A percentile compares a stretch with the other conserved stretches of the same genome.
Conservation (phyloP, 2,888 invertebrate genomes). For the Phasia obesa region DNA sequence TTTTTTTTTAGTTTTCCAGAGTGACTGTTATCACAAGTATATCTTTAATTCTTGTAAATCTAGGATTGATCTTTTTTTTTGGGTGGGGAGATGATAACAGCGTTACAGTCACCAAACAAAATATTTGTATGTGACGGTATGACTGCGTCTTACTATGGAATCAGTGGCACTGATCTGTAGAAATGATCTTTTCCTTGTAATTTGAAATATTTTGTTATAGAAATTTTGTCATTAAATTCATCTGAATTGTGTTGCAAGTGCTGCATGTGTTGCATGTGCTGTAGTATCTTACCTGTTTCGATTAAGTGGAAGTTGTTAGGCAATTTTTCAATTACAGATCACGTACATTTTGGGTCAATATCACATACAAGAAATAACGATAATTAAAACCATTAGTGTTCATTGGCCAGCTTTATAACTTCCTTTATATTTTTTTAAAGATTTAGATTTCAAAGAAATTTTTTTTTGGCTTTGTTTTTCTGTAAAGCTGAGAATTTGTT, state of each 20-base stretch:
- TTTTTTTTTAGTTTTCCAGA: conserved; percentile 52
- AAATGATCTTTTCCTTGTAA: conserved; percentile 47
- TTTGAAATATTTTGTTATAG: conserved; percentile 13
- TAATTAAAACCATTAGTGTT: conserved; percentile 63
- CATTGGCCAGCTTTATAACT: conserved; percentile 54
- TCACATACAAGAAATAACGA: conserved; percentile 57
- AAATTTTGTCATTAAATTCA: conserved; percentile 29
- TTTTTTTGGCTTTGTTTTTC: not conserved
- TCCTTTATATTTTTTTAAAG: conserved; percentile 35
- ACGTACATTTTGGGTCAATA: conserved; percentile 66
- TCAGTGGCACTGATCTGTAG: conserved; percentile 14
- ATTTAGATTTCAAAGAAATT: conserved; percentile 46
- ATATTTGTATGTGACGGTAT: not conserved
- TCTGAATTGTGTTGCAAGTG: conserved; percentile 33
- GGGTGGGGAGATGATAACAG: conserved; percentile 1
- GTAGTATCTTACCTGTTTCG: conserved; percentile 31
- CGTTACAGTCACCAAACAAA: not conserved
- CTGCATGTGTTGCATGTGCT: not conserved
- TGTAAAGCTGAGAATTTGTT: conserved; percentile 5
- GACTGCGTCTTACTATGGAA: not conserved
- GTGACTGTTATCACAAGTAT: conserved; percentile 40
- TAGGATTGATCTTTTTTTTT: not conserved
- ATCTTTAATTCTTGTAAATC: conserved; percentile 42
- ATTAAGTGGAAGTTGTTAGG: conserved; percentile 49
- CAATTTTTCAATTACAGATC: conserved; percentile 55